phyloP scores from a whole-genome alignment of 2,113 vertebrate species.

The Catharus fuscescens region DNA sequence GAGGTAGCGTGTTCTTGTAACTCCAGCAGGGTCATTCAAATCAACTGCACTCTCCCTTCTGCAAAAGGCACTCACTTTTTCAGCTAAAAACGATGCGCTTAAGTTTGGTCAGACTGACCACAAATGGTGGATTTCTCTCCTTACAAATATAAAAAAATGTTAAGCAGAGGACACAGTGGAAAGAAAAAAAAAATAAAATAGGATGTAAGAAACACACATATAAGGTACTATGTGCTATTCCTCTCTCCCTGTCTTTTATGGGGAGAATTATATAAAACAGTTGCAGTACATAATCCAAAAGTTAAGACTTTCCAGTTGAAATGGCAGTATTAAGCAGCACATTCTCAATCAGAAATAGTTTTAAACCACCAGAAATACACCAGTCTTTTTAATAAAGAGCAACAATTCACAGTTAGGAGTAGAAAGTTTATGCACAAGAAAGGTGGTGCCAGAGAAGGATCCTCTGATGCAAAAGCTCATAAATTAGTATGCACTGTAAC shows the following conservation, averaged over 20 bases:
- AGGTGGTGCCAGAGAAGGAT: constrained; percentile 8
- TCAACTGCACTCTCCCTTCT: constrained; percentile 72
- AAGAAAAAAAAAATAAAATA: constrained; percentile 7
- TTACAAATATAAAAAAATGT: constrained; percentile 69
- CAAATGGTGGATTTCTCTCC: constrained; percentile 45
- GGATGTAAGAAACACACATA: constrained; percentile 38
- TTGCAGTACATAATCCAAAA: constrained; percentile 45
- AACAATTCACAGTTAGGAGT: constrained; percentile 52
- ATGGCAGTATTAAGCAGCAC: constrained; percentile 72
- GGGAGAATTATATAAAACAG: constrained; percentile 60
- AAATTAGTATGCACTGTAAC: not conserved
- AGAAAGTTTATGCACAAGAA: constrained; percentile 55
- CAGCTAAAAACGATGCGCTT: constrained; percentile 71
- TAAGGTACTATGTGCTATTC: constrained; percentile 49
- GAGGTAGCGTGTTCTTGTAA: constrained; percentile 78
- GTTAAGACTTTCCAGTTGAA: constrained; percentile 61
- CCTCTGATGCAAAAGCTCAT: not conserved
- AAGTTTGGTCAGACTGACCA: constrained; percentile 33
- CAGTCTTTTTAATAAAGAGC: constrained; percentile 60
- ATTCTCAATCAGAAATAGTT: constrained; percentile 44
- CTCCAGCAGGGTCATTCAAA: constrained; percentile 69
- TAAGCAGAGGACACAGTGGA: constrained; percentile 48
- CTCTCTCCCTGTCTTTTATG: not conserved
- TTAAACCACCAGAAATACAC: constrained; percentile 35
- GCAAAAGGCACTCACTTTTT: constrained; percentile 82